phyloP scores from a whole-genome alignment of 2,113 vertebrate species.

The Apaloderma vittatum region DNA sequence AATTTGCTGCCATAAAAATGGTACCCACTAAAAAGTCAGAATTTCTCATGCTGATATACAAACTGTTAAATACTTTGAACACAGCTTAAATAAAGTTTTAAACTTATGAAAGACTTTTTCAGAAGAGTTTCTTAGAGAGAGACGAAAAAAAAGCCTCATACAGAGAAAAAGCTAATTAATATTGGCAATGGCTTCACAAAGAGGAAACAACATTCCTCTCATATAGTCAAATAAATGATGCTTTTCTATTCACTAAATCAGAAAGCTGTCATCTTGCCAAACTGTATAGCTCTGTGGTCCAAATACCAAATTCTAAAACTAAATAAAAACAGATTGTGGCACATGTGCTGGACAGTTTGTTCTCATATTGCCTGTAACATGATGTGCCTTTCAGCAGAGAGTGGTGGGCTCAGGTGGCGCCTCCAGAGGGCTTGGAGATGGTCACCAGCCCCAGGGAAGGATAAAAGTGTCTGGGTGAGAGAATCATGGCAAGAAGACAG shows the following conservation, averaged over 20 bases:
- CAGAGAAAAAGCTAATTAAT: slow-evolving; percentile 3
- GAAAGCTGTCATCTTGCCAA: slow-evolving; percentile 15
- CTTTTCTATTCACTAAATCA: neutral
- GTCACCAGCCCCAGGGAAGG: neutral
- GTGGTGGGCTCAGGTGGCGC: neutral
- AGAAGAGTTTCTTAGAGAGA: neutral
- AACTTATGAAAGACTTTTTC: neutral
- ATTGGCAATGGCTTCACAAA: neutral
- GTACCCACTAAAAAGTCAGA: neutral
- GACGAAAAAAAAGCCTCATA: neutral
- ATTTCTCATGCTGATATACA: neutral
- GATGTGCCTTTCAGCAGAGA: neutral
- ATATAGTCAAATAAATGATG: neutral
- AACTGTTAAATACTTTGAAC: neutral
- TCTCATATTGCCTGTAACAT: neutral
- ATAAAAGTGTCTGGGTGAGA: neutral
- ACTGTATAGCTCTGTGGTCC: neutral
- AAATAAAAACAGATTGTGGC: slow-evolving; percentile 25
- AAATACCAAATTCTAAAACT: slow-evolving; percentile 33
- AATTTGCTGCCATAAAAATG: neutral
- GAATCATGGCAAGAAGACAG: neutral
- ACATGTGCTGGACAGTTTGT: neutral
- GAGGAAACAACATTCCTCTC: neutral
- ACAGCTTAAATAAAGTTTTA: neutral
- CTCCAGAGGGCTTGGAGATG: neutral